phyloP scores from a whole-genome alignment of 2,113 vertebrate genomes.

The Rhinoderma darwinii region DNA sequence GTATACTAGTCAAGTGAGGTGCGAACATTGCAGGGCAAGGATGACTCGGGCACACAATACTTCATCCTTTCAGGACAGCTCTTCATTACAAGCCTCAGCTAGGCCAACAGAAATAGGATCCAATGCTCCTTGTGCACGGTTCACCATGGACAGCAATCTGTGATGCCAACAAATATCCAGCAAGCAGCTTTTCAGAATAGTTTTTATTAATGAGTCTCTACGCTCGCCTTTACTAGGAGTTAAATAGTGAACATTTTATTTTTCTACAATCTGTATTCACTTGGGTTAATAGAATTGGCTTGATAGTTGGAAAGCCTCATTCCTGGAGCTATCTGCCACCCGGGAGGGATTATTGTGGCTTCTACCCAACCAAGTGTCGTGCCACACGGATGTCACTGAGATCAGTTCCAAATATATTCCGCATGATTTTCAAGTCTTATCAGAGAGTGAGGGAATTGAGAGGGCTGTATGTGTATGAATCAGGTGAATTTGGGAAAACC shows the following conservation, averaged over 20 bases:
- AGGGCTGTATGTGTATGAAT: not conserved
- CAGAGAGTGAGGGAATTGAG: not conserved
- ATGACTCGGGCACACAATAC: no score
- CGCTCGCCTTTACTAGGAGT: not conserved
- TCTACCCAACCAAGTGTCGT: not conserved
- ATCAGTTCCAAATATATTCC: not conserved
- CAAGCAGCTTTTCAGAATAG: no score
- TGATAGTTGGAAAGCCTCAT: no score
- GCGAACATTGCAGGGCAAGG: no score
- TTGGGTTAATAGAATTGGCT: not conserved
- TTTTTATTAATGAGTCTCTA: no score
- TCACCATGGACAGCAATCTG: no score
- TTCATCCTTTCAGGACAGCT: no score
- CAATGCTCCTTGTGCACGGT: no score
- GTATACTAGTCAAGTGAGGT: no score
- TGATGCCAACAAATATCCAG: no score
- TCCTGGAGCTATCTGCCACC: not conserved
- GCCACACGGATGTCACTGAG: not conserved
- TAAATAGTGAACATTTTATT: not conserved
- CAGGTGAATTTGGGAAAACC: not conserved
- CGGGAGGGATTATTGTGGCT: not conserved
- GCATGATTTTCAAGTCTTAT: not conserved
- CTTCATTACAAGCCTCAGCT: no score
- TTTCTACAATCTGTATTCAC: not conserved
- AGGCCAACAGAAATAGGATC: no score